Evolutionary conservation across 92 coral and sea anemone species (phyloP), one percentile per base, ranked within the genome.

Genomic region (Umimayanthus kanabou): DNA sequence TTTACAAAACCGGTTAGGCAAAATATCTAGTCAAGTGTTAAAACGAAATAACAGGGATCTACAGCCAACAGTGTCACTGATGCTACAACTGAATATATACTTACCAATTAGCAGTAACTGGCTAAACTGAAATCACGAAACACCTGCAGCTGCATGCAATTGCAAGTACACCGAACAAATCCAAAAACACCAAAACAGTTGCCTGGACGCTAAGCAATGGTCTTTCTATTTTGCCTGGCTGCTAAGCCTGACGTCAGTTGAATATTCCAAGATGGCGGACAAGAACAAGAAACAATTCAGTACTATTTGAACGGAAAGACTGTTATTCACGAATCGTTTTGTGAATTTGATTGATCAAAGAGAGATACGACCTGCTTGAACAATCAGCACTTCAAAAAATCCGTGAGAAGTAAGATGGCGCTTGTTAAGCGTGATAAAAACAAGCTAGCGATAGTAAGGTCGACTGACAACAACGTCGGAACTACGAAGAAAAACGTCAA

Each of bases 401-500:
- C 25, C 22, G 67, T 40, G 64, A 25, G 9, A 39, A 2, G 79
- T 4, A 73, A 49, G 47, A 95, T 95, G 98, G 98, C 94, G 22
- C 77, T 95, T 33, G 93, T 84, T 1, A 95, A 93, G 39, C 86
- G 89, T 7, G 95, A 80, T 8, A 58, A 82, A 39, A 81, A 80
- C 33, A 90, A 93, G 78, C 75, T 90, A 33, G 87, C 88, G 43
- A 85, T 88, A 49, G 64, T 69, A 28, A 39, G 37, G 55, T 61
- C 78, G 22, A 84, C 81, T 5, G 83, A 57, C 39, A 77, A 76
- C 79, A 33, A 80, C 33, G 57, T 39, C 6, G 87, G 55, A 39
- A 57, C 76, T 9, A 53, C 79, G 23, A 80, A 71, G 39, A 92
- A 79, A 85, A 76, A 90, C 71, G 85, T 86, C 55, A 57, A 81